Percentiles rank a stretch among this genome's conserved stretches.
Conservation (phyloP, 1,140 invertebrate species). For the Acromyrmex charruanus region DNA sequence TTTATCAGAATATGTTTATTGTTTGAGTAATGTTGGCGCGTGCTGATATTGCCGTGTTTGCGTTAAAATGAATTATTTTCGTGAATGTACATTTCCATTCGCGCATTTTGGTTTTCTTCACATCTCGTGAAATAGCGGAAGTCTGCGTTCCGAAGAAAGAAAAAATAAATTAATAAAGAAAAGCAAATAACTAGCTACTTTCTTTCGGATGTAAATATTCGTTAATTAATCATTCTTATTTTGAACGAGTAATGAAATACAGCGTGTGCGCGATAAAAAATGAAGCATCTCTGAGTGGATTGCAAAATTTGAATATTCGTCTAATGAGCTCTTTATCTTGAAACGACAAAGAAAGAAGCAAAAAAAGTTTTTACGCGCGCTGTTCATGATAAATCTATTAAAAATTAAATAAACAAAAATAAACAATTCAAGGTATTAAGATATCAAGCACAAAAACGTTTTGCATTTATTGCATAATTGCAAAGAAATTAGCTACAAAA, state of each 20-base stretch:
- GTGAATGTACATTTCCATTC: not conserved
- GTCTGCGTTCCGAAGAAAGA: conserved; percentile 13
- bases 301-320: not conserved
- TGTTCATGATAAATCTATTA: conserved; percentile 7
- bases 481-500: not conserved
- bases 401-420: not conserved
- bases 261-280: conserved; percentile 1
- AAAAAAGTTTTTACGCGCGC: not conserved
- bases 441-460: not conserved
- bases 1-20: conserved; percentile 1
- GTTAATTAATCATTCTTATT: conserved; percentile 60
- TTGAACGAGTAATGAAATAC: not conserved
- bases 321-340: not conserved
- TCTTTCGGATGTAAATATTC: conserved; percentile 53
- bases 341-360: not conserved
- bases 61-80: conserved; percentile 16
- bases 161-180: not conserved
- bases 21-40: not conserved
- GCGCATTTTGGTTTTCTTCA: not conserved
- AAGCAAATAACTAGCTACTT: not conserved
- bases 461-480: not conserved
- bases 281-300: not conserved
- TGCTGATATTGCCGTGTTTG: not conserved
- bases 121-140: not conserved
- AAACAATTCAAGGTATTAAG: not conserved